Evolutionary conservation across 2,797 vertebrate species (phyloP).

Genomic region (Malacoctenus gilli): DNA sequence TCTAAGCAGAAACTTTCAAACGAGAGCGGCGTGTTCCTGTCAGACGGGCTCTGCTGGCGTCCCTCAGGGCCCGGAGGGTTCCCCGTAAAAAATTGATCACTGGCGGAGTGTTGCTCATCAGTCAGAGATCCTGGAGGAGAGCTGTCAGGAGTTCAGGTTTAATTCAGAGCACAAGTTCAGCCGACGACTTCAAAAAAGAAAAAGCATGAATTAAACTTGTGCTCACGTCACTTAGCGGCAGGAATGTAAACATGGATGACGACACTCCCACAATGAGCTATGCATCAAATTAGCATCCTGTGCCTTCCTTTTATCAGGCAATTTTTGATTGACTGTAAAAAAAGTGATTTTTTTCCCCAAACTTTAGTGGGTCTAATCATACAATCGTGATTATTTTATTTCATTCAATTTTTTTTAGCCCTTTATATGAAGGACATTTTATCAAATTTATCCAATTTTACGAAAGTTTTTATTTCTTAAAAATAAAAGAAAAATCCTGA

Average conservation of each 20-base stretch:
- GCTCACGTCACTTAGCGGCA: not conserved
- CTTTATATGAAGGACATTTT: too few species aligned
- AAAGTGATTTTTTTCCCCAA: too few species aligned
- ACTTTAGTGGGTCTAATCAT: too few species aligned
- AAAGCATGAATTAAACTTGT: not conserved
- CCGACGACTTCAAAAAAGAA: not conserved
- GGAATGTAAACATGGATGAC: not conserved
- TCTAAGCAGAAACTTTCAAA: slow-evolving; percentile 34
- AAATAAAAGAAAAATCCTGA: too few species aligned
- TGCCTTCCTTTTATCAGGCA: too few species aligned
- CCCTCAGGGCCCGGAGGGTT: slow-evolving; percentile 3
- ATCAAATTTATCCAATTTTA: too few species aligned
- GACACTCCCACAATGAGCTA: not conserved
- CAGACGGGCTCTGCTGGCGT: slow-evolving; percentile 1
- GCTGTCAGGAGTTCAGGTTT: slow-evolving; percentile 11
- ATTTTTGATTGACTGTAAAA: too few species aligned
- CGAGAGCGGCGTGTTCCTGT: slow-evolving; percentile 15
- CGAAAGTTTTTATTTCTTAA: too few species aligned
- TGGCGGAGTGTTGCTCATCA: slow-evolving; percentile 21
- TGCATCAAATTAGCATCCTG: too few species aligned
- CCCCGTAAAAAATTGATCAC: slow-evolving; percentile 29
- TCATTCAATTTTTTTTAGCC: too few species aligned
- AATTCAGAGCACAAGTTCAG: not conserved
- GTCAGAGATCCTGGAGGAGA: slow-evolving; percentile 1
- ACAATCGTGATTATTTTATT: too few species aligned